These are phyloP conservation scores for Agrilus biguttatus DNA, from an alignment of 2,888 invertebrate species.

Conservation along the genomic window DNA sequence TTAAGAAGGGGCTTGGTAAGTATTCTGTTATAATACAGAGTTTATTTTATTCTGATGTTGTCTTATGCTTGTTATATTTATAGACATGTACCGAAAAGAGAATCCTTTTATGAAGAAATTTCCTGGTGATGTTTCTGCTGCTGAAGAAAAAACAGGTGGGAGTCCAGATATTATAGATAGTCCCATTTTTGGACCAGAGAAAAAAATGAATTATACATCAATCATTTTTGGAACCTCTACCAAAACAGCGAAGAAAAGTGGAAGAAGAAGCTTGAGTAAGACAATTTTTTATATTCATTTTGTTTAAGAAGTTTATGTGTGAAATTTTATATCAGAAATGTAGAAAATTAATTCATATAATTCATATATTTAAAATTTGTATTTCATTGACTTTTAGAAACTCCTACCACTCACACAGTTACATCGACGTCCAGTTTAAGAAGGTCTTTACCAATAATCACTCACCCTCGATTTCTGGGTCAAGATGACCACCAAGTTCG, in stretches of 20 bases:
- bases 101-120: slow-evolving; percentile 64
- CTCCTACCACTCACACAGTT: too few relatives aligned
- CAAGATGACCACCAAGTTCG: slow-evolving; percentile 43
- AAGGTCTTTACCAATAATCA: slow-evolving; percentile 20
- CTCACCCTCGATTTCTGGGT: slow-evolving; percentile 35
- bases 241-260: slow-evolving; percentile 23
- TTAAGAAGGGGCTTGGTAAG: slow-evolving; percentile 70
- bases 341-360: too few relatives aligned
- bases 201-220: slow-evolving; percentile 36
- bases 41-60: not conserved
- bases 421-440: slow-evolving; percentile 2
- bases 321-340: too few relatives aligned
- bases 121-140: slow-evolving; percentile 58
- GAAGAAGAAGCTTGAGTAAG: not conserved
- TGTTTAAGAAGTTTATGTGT: too few relatives aligned
- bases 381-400: too few relatives aligned
- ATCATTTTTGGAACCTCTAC: slow-evolving; percentile 34
- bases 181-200: slow-evolving; percentile 39
- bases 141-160: slow-evolving; percentile 58
- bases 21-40: slow-evolving; percentile 10
- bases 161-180: slow-evolving; percentile 52
- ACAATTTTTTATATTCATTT: too few relatives aligned
- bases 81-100: slow-evolving; percentile 33
- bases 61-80: not conserved
- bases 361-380: too few relatives aligned